Evolutionary conservation across 2,888 invertebrate species (phyloP).

Genomic region (Idaea dimidiata): DNA sequence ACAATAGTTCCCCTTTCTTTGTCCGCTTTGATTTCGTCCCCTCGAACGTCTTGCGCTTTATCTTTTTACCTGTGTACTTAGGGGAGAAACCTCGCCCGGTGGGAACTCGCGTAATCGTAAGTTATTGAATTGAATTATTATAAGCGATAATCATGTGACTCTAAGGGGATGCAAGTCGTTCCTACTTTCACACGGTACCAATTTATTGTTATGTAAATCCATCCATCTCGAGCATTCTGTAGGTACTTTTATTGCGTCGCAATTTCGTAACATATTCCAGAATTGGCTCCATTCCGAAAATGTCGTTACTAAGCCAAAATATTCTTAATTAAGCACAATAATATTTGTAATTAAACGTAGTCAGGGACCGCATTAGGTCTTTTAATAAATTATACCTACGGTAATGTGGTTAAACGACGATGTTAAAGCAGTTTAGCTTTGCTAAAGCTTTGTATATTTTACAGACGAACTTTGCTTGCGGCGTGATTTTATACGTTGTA

Average conservation of each 20-base stretch:
- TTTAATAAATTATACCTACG: neutral
- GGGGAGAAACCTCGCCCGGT: constrained; percentile 74
- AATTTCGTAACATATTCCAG: constrained; percentile 34
- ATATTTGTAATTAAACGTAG: neutral
- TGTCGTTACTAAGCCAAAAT: neutral
- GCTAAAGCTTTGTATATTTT: neutral
- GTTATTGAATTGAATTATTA: constrained; percentile 65
- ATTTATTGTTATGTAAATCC: constrained; percentile 56
- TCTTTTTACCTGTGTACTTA: constrained; percentile 73
- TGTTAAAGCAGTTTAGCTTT: neutral
- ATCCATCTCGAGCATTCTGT: constrained; percentile 27
- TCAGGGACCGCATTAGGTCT: neutral
- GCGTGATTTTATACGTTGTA: neutral
- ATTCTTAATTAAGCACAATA: neutral
- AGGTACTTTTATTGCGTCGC: constrained; percentile 22
- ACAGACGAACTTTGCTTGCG: neutral
- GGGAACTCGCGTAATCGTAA: constrained; percentile 69
- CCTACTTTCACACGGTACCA: constrained; percentile 66
- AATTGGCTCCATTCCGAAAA: constrained; percentile 5
- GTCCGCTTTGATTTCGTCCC: constrained; percentile 69
- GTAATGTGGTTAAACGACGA: neutral
- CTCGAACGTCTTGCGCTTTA: constrained; percentile 70
- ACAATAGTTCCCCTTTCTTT: constrained; percentile 73
- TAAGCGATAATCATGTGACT: constrained; percentile 57
- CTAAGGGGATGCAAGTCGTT: constrained; percentile 56